Evolutionary conservation across 2,113 vertebrate species (phyloP).

Genomic region (Mungos mungo): DNA sequence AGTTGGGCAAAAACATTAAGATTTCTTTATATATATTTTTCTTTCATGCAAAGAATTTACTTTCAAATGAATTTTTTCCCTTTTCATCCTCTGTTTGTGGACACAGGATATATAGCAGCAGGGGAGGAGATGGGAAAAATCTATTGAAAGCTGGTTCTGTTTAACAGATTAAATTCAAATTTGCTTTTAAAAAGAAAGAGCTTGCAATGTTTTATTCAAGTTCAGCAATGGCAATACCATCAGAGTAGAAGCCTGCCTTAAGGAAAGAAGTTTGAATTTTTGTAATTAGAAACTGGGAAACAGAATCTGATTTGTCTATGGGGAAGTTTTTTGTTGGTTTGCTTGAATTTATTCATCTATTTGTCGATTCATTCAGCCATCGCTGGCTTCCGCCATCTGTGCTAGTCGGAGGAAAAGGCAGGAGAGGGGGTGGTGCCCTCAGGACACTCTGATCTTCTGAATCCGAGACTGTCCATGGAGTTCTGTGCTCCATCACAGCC

Average conservation of each 20-base stretch:
- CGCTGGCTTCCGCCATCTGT: background rate
- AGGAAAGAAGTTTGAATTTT: background rate
- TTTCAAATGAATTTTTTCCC: background rate
- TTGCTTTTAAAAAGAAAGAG: background rate
- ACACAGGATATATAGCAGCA: background rate
- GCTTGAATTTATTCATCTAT: background rate
- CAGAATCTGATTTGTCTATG: background rate
- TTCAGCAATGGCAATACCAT: background rate
- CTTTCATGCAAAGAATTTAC: background rate
- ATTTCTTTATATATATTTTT: background rate
- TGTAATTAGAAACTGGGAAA: background rate
- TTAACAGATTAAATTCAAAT: constrained; percentile 49
- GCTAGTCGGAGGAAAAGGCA: background rate
- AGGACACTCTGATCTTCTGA: background rate
- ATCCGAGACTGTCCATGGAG: no score
- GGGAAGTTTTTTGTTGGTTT: background rate
- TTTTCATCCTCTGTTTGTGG: background rate
- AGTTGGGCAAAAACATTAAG: background rate
- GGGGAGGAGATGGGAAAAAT: constrained; percentile 12
- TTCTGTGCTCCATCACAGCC: background rate
- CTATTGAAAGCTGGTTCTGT: background rate
- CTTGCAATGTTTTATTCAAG: constrained; percentile 22
- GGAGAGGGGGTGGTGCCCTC: background rate
- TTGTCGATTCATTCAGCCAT: background rate
- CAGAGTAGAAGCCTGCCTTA: background rate